Conservation (phyloP, 2,797 vertebrate species). For the Mareca strepera region DNA sequence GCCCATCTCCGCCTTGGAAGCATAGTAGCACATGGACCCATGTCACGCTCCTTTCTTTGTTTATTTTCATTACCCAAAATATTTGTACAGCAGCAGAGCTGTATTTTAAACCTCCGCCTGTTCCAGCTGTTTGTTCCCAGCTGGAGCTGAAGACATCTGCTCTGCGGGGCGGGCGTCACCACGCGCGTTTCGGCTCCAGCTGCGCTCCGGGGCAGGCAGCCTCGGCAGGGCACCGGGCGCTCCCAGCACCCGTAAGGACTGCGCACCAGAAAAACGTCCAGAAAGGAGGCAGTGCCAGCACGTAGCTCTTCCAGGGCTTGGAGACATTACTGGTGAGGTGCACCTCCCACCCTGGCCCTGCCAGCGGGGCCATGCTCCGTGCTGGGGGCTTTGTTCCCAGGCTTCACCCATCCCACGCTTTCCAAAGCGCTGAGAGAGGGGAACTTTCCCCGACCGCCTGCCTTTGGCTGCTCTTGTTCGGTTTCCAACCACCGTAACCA, state of each 20-base stretch:
- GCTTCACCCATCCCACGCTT: not conserved
- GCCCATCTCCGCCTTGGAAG: not conserved
- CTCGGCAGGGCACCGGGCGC: fast-evolving
- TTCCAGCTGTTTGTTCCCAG: slow-evolving; percentile 50
- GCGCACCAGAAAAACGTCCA: fast-evolving
- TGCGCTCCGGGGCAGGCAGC: not conserved
- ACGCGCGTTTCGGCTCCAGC: not conserved
- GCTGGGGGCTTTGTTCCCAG: not conserved
- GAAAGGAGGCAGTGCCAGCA: fast-evolving
- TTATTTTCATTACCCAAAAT: slow-evolving; percentile 32
- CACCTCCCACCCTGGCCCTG: fast-evolving
- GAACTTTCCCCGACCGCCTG: not conserved
- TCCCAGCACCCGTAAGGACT: fast-evolving
- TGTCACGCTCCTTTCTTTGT: not conserved
- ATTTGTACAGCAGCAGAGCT: not conserved
- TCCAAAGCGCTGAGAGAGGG: not conserved
- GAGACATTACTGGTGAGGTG: not conserved
- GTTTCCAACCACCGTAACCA: not conserved
- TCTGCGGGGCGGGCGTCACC: fast-evolving
- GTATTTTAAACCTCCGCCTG: not conserved
- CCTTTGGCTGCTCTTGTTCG: not conserved
- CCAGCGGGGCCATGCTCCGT: not conserved
- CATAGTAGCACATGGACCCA: not conserved
- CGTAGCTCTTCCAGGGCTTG: not conserved
- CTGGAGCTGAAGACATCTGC: not conserved